Conservation (phyloP, 2,797 vertebrate genomes). For the Malacoraja senta region DNA sequence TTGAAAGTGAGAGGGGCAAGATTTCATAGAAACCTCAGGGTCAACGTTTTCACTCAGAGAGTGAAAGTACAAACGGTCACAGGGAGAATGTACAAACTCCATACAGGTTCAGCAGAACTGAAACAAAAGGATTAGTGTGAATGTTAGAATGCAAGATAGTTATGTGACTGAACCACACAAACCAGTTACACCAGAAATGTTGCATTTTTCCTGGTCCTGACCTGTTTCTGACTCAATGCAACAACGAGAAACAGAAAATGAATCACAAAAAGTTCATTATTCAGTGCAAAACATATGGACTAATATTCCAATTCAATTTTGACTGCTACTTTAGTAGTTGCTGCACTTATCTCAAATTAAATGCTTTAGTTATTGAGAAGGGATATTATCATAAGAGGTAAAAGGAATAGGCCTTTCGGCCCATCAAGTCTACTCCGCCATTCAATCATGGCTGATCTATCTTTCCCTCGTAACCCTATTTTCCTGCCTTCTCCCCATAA, state of each 20-base stretch:
- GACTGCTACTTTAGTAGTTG: background rate
- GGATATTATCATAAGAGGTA: background rate
- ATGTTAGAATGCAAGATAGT: background rate
- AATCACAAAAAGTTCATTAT: background rate
- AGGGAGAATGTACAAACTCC: too few species aligned
- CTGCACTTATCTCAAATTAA: background rate
- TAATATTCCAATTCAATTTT: background rate
- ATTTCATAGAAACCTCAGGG: too few species aligned
- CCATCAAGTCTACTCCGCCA: too few species aligned
- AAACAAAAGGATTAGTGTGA: too few species aligned
- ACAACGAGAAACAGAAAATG: background rate
- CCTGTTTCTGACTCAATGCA: background rate
- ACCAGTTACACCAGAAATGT: slow-evolving; percentile 48
- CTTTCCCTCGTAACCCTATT: too few species aligned
- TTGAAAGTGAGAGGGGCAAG: too few species aligned
- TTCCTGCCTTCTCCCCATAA: too few species aligned
- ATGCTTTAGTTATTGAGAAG: background rate
- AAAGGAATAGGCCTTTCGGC: background rate
- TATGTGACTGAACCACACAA: background rate
- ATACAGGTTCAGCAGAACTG: background rate
- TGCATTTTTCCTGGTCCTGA: slow-evolving; percentile 41
- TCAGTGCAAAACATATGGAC: background rate
- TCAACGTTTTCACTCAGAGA: background rate
- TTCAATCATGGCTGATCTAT: too few species aligned
- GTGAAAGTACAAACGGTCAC: too few species aligned